Conservation (phyloP, 2,113 vertebrate genomes). For the Laterallus jamaicensis region DNA sequence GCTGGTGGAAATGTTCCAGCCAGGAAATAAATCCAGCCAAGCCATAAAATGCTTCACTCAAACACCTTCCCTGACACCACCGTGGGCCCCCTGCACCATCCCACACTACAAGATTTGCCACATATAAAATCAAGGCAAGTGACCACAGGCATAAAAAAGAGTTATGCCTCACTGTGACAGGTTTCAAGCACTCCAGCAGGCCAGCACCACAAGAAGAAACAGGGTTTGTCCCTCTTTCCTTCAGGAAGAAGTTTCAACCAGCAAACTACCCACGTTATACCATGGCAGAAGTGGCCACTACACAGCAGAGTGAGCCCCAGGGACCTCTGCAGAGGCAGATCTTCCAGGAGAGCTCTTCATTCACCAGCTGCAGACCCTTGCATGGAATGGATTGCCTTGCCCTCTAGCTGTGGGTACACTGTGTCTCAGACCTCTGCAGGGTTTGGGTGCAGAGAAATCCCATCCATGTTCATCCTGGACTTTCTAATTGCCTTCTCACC, state of each 20-base stretch:
- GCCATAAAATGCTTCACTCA: conserved; percentile 29
- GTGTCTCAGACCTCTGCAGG: neutral
- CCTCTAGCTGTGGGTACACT: neutral
- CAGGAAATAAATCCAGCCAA: conserved; percentile 38
- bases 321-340: neutral
- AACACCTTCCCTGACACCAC: conserved; percentile 22
- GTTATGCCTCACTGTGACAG: neutral
- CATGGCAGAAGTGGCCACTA: neutral
- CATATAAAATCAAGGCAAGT: conserved; percentile 19
- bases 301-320: accelerated
- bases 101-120: conserved; percentile 1
- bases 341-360: neutral
- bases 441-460: neutral
- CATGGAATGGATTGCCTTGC: neutral
- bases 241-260: conserved; percentile 14
- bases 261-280: neutral
- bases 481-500: neutral
- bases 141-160: conserved; percentile 53
- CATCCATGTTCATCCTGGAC: neutral
- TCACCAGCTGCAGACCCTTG: neutral
- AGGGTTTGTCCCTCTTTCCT: neutral
- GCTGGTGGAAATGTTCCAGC: conserved; percentile 34
- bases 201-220: neutral
- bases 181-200: neutral
- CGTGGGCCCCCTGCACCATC: neutral